Evolutionary conservation across 2,797 vertebrate species (phyloP), one percentile per base, ranked within the genome.

Genomic region (Melanotaenia maccullochi): DNA sequence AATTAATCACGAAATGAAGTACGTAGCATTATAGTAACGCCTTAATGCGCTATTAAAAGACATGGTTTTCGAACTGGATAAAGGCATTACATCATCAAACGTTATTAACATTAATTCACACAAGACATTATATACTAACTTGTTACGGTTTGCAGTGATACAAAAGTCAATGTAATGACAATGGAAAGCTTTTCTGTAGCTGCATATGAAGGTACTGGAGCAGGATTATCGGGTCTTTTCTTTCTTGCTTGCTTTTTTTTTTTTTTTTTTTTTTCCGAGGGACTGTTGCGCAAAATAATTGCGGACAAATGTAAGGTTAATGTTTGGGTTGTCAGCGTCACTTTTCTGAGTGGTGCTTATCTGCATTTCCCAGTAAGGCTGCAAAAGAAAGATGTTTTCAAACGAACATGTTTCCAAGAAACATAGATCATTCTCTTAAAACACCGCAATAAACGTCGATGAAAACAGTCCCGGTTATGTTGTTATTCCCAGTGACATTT

Each of bases 21-120:
- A 1, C 49, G 40, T 47, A 49, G 75, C 58, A 28, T 52, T 51
- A 4, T 25, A 35, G 14, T 16, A 18, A 5, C 18, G 68, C 42
- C 60, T 42, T n/a, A 49, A 65, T 49, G 61, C 55, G 30, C 71
- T 65, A 42, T 60, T 67, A 49, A 59, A 63, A 51, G 49, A 47
- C 74, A 28, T 36, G 68, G 14, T 70, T 88, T 83, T 90, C 32
- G 76, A 65, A 66, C 32, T 64, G 59, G 72, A 73, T 79, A 63
- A 84, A 85, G 40, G 38, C 85, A 85, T 93, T 91, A 88, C 86
- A 91, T 93, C 85, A 90, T 88, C 83, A 86, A 69, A 70, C 42
- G 57, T 59, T 73, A 35, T 25, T 66, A 81, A 49, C 65, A 61
- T 78, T 79, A 60, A 62, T 82, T 71, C 35, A 58, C 30, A 30